A percentile compares a stretch with the other conserved stretches of the same genome.
These are phyloP conservation scores for Dorcus parallelipipedus DNA, from an alignment of 2,888 invertebrate genomes.

Conservation along the genomic window DNA sequence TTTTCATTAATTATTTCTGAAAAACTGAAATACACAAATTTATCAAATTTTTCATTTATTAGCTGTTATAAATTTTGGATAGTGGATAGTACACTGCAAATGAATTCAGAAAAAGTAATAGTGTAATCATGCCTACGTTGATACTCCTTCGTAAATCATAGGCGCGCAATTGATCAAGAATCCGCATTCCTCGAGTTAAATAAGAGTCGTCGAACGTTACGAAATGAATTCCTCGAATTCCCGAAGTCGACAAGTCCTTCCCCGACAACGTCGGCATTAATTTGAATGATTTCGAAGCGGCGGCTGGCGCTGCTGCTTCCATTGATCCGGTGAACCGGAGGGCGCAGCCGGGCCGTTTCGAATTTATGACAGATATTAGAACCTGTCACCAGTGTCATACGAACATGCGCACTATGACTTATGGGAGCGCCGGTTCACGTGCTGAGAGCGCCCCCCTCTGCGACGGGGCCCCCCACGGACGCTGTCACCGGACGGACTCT, in stretches of 20 bases:
- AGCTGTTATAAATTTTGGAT: too few relatives aligned
- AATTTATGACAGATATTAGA: conserved; percentile 29
- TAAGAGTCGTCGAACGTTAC: neutral
- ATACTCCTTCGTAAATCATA: too few relatives aligned
- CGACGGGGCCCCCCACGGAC: conserved; percentile 18
- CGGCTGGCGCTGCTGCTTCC: neutral
- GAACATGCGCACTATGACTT: conserved; percentile 22
- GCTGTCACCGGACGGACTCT: conserved; percentile 26
- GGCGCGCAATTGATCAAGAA: too few relatives aligned
- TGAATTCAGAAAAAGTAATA: too few relatives aligned
- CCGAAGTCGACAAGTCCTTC: neutral
- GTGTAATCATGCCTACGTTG: too few relatives aligned
- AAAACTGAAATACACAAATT: too few relatives aligned
- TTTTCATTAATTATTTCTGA: too few relatives aligned
- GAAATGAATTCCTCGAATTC: neutral
- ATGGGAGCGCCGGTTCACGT: conserved; percentile 28
- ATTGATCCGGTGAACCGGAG: conserved; percentile 3
- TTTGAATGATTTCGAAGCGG: neutral
- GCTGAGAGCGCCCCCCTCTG: conserved; percentile 27
- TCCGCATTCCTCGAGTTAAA: too few relatives aligned
- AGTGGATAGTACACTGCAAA: too few relatives aligned
- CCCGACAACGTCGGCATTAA: neutral
- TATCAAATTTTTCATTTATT: too few relatives aligned
- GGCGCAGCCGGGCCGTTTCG: conserved; percentile 12
- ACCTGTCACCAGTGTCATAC: conserved; percentile 27